A percentile compares a stretch with the other conserved stretches of the same genome.
Evolutionary conservation across 2,797 vertebrate genomes (phyloP).

Genomic region (Notolepis coatsorum): DNA sequence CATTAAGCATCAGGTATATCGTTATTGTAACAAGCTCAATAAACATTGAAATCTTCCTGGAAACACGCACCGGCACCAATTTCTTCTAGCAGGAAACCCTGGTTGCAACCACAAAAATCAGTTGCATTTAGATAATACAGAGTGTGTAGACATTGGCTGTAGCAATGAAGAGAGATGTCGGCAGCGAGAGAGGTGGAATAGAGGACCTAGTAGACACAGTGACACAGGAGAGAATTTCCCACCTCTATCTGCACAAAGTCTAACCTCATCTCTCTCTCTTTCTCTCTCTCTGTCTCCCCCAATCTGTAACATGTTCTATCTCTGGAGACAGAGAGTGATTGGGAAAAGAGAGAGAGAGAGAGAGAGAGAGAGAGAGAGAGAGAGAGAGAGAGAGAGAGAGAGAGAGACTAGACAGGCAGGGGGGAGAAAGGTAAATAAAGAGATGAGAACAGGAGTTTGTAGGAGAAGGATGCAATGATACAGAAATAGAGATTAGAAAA

Average conservation of each 20-base stretch:
- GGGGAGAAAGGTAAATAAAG: constrained; percentile 12
- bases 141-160: too few species aligned
- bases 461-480: too few species aligned
- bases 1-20: too few species aligned
- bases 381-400: not conserved
- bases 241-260: not conserved
- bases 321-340: not conserved
- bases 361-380: not conserved
- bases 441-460: not conserved
- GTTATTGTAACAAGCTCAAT: too few species aligned
- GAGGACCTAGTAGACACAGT: not conserved
- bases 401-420: constrained; percentile 17
- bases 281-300: not conserved
- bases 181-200: not conserved
- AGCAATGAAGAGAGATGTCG: too few species aligned
- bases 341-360: not conserved
- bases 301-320: not conserved
- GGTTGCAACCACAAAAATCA: too few species aligned
- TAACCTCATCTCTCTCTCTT: not conserved
- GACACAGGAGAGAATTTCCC: constrained; percentile 7
- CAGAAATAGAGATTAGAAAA: constrained; percentile 9
- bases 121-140: too few species aligned
- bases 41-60: too few species aligned
- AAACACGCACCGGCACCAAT: too few species aligned
- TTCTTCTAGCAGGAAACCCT: too few species aligned